A percentile compares a stretch with the other conserved stretches of the same genome.
Evolutionary conservation across 1,140 invertebrate species (phyloP).

Genomic region (Drusus annulatus): DNA sequence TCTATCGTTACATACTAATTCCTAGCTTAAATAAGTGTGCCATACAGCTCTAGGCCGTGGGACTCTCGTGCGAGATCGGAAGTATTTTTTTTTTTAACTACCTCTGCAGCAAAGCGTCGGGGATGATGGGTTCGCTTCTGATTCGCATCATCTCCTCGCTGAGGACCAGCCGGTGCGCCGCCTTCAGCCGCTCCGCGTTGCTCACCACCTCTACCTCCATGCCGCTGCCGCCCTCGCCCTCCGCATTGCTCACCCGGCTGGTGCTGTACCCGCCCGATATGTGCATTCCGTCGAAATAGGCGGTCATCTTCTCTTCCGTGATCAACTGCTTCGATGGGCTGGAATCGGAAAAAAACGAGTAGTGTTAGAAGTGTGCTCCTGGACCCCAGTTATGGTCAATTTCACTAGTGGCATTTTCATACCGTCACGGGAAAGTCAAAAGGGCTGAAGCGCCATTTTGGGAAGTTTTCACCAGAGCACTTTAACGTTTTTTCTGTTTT

Average conservation of each 20-base stretch:
- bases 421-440: no score
- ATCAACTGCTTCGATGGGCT: conserved; percentile 82
- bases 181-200: conserved; percentile 68
- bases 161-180: conserved; percentile 73
- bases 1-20: no score
- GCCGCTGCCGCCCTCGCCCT: background rate
- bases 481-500: no score
- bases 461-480: no score
- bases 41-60: no score
- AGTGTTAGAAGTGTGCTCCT: no score
- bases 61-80: no score
- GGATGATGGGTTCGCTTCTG: conserved; percentile 75
- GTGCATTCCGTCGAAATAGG: conserved; percentile 80
- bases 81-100: conserved; percentile 63
- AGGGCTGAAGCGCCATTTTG: no score
- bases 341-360: background rate
- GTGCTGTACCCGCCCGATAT: conserved; percentile 72
- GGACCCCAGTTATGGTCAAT: no score
- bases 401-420: no score
- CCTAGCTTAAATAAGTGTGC: no score
- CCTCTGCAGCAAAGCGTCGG: conserved; percentile 75
- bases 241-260: background rate
- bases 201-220: conserved; percentile 44
- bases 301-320: conserved; percentile 86
- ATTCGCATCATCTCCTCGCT: conserved; percentile 81